These are phyloP conservation scores for Branchinecta sandiegonensis DNA, from an alignment of 2,888 invertebrate species.

Conservation along the genomic window DNA sequence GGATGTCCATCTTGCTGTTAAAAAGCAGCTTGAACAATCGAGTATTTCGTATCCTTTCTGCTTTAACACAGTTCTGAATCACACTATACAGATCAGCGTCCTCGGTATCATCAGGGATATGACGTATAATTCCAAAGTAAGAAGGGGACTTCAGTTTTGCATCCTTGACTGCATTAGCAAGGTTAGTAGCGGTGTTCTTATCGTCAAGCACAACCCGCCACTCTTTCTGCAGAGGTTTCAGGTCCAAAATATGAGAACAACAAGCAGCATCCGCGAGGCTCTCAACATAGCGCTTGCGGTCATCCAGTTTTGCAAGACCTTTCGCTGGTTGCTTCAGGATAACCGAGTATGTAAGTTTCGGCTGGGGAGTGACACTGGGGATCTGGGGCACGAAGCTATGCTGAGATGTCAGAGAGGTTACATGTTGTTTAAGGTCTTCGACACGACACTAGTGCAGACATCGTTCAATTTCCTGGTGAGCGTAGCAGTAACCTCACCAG, in stretches of 20 bases:
- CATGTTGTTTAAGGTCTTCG: background rate
- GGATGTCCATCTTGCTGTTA: background rate
- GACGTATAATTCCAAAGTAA: background rate
- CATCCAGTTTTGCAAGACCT: background rate
- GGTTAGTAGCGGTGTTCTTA: background rate
- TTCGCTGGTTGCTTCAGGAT: background rate
- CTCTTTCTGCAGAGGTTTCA: background rate
- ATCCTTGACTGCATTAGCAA: background rate
- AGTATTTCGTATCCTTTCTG: conserved; percentile 7
- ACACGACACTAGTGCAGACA: background rate
- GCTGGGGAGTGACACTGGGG: background rate
- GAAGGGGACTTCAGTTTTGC: background rate
- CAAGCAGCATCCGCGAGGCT: background rate
- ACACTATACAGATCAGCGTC: background rate
- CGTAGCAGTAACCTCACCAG: too few relatives aligned
- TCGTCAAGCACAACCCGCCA: conserved; percentile 1
- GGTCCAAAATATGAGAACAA: background rate
- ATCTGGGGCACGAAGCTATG: background rate
- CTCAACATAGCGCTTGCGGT: background rate
- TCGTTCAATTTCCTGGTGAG: too few relatives aligned
- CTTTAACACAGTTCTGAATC: conserved; percentile 8
- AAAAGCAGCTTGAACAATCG: background rate
- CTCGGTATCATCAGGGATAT: background rate
- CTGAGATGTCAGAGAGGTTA: background rate
- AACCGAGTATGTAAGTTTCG: background rate